These are phyloP conservation scores for Turritopsis dohrnii DNA, from an alignment of 30 jellyfish, hydroid and myxozoan genomes.

Conservation along the genomic window DNA sequence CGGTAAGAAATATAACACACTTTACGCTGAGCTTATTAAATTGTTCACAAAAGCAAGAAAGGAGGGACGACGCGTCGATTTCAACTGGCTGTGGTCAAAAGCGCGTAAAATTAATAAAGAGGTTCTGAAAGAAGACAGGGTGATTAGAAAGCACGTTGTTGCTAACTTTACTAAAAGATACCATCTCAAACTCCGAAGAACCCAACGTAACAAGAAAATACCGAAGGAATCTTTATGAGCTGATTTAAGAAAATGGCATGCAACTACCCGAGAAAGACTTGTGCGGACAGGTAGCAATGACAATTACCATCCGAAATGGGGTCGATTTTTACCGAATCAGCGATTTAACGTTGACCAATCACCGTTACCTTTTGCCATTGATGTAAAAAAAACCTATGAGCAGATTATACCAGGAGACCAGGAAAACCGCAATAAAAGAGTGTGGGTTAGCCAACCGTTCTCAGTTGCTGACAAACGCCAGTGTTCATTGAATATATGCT, in stretches of 20 bases:
- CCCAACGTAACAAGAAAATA: too few relatives aligned
- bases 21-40: neutral
- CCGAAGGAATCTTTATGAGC: too few relatives aligned
- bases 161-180: too few relatives aligned
- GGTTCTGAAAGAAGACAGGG: too few relatives aligned
- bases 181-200: too few relatives aligned
- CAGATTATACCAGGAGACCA: neutral
- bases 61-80: neutral
- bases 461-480: conserved; percentile 53
- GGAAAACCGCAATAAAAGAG: conserved; percentile 21
- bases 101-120: neutral
- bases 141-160: too few relatives aligned
- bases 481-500: neutral
- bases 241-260: too few relatives aligned
- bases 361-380: conserved; percentile 39
- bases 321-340: conserved; percentile 32
- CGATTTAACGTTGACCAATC: conserved; percentile 46
- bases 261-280: conserved; percentile 33
- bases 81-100: neutral
- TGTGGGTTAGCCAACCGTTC: too few relatives aligned
- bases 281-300: conserved; percentile 23
- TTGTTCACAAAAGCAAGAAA: neutral
- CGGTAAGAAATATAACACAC: neutral
- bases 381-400: conserved; percentile 37
- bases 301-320: conserved; percentile 45